These are phyloP conservation scores for Todiramphus saurophagus DNA, from an alignment of 2,113 vertebrate species.

Conservation along the genomic window DNA sequence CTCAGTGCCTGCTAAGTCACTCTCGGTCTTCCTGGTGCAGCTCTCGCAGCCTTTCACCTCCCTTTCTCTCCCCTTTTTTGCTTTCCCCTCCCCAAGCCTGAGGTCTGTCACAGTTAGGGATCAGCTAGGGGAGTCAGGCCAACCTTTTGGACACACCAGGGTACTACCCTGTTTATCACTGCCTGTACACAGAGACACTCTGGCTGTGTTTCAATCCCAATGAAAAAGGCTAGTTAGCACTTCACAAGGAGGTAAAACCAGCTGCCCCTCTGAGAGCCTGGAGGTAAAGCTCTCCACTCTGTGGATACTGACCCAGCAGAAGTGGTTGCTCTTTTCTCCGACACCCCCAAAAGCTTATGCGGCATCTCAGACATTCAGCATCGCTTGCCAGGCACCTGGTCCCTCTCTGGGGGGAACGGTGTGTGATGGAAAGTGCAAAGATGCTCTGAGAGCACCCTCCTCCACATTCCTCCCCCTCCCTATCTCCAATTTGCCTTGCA, in stretches of 20 bases:
- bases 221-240: background rate
- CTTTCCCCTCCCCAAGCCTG: background rate
- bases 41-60: background rate
- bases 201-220: background rate
- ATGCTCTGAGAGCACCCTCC: background rate
- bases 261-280: background rate
- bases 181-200: background rate
- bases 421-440: background rate
- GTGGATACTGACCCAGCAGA: background rate
- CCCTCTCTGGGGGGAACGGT: fast-evolving
- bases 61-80: background rate
- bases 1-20: background rate
- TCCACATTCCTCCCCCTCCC: background rate
- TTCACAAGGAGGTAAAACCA: background rate
- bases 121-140: background rate
- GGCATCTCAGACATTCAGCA: background rate
- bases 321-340: background rate
- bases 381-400: background rate
- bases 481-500: fast-evolving
- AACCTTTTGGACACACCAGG: background rate
- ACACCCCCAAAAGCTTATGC: background rate
- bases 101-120: background rate
- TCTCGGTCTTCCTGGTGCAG: background rate
- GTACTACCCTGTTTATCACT: background rate
- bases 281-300: background rate